A percentile compares a stretch with the other conserved stretches of the same genome.
Conservation (phyloP, 2,888 invertebrate species). For the Ectemnius lituratus region DNA sequence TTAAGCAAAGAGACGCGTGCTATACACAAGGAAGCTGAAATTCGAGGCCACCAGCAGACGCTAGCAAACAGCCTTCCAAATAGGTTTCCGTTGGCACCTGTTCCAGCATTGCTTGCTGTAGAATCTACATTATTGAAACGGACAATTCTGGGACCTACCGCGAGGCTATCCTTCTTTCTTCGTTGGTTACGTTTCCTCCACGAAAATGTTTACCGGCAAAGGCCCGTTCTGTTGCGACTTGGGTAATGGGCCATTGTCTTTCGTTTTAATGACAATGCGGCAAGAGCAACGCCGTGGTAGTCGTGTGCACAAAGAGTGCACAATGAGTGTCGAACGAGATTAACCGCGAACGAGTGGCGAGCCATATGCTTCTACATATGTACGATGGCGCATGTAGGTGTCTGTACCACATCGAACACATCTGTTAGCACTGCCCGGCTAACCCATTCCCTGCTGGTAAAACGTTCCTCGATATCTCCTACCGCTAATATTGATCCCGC, state of each 20-base stretch:
- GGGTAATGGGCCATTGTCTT: conserved; percentile 53
- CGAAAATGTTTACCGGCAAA: conserved; percentile 51
- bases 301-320: conserved; percentile 2
- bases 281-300: conserved; percentile 18
- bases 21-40: neutral
- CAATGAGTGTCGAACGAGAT: conserved; percentile 37
- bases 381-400: too few species aligned
- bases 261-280: conserved; percentile 32
- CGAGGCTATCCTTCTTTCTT: conserved; percentile 1
- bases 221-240: conserved; percentile 33
- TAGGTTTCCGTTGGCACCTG: neutral
- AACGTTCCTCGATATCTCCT: too few species aligned
- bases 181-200: conserved; percentile 31
- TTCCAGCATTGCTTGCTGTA: neutral
- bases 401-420: too few species aligned
- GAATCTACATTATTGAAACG: neutral
- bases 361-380: too few species aligned
- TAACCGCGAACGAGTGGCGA: conserved; percentile 18
- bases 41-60: neutral
- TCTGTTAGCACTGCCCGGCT: too few species aligned
- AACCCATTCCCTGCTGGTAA: too few species aligned
- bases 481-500: too few species aligned
- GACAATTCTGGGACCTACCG: conserved; percentile 58
- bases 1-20: too few species aligned
- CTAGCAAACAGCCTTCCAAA: neutral